phyloP scores from a whole-genome alignment of 2,797 vertebrate genomes.

The Miichthys miiuy region DNA sequence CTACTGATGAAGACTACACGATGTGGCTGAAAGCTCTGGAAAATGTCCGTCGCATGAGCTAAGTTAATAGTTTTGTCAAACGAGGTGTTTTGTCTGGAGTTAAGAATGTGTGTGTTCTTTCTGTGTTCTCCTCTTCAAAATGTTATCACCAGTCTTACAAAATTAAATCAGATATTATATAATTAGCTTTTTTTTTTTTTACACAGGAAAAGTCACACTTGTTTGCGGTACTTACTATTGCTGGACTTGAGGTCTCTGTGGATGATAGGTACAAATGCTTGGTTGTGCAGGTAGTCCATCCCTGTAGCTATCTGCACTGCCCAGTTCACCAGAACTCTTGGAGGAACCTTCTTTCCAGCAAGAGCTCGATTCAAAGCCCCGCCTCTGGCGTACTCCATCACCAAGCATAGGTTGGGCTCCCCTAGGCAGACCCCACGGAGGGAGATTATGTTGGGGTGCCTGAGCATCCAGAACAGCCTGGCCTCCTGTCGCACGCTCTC shows the following conservation, averaged over 20 bases:
- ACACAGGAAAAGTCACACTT: background rate
- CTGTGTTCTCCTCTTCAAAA: background rate
- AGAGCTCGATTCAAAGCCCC: constrained; percentile 91
- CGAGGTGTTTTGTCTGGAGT: background rate
- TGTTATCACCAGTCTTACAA: background rate
- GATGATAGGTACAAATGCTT: constrained; percentile 92
- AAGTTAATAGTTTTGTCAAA: background rate
- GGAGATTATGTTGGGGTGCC: constrained; percentile 92
- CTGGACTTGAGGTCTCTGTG: constrained; percentile 96
- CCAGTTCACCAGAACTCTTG: constrained; percentile 94
- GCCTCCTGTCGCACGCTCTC: constrained; percentile 93
- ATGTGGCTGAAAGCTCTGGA: background rate
- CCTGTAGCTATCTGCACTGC: constrained; percentile 94
- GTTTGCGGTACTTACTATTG: constrained; percentile 89
- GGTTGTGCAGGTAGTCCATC: constrained; percentile 95
- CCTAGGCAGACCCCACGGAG: constrained; percentile 90
- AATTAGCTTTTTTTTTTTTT: background rate
- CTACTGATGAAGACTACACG: background rate
- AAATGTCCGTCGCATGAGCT: background rate
- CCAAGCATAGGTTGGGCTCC: constrained; percentile 92
- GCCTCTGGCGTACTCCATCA: constrained; percentile 94
- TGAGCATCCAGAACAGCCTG: constrained; percentile 92
- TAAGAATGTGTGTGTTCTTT: background rate
- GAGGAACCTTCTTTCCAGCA: constrained; percentile 91
- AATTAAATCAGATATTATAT: background rate